phyloP scores from a whole-genome alignment of 2,113 vertebrate species.

The Coturnix japonica region DNA sequence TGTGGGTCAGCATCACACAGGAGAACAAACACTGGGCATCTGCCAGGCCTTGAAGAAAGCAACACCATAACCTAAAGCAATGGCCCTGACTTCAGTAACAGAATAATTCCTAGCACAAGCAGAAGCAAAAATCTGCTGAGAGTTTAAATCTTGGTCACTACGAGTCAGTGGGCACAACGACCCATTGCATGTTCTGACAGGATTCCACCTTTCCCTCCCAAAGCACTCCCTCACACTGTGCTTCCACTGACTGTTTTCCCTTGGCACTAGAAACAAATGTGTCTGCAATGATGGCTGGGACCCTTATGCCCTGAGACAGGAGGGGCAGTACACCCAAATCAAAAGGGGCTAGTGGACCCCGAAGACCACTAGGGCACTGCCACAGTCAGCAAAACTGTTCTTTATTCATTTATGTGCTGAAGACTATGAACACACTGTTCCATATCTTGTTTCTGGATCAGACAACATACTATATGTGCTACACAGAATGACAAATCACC shows the following conservation, averaged over 20 bases:
- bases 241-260: background rate
- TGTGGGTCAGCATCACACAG: background rate
- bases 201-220: background rate
- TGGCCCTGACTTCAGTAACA: background rate
- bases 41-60: background rate
- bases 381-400: background rate
- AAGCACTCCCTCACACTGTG: background rate
- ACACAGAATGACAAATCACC: background rate
- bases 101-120: background rate
- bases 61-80: background rate
- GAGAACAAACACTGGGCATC: background rate
- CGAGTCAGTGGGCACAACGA: background rate
- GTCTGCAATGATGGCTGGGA: background rate
- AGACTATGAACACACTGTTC: background rate
- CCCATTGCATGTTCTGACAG: fast-evolving
- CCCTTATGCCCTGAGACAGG: background rate
- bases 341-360: background rate
- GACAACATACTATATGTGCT: background rate
- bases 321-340: background rate
- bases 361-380: background rate
- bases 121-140: background rate
- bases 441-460: background rate
- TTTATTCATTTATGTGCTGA: background rate
- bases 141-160: background rate
- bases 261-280: fast-evolving